phyloP scores from a whole-genome alignment of 1,140 invertebrate species.

The Micrasema longulum region DNA sequence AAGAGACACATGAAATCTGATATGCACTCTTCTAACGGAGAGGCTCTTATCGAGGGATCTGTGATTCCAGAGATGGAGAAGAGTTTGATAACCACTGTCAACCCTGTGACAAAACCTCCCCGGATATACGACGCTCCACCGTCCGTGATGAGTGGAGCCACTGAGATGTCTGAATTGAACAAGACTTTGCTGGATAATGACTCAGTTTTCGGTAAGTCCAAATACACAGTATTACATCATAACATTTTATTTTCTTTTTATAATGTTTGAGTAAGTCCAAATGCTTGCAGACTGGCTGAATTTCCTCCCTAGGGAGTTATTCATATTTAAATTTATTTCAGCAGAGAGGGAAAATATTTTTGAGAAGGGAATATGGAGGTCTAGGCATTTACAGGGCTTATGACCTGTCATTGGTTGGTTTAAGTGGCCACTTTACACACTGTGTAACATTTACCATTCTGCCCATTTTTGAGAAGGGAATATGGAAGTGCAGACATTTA shows the following conservation, averaged over 20 bases:
- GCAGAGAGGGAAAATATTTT: too few relatives aligned
- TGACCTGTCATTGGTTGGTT: too few relatives aligned
- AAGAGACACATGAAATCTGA: slow-evolving; percentile 70
- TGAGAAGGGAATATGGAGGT: too few relatives aligned
- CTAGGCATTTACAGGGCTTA: too few relatives aligned
- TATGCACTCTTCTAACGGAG: slow-evolving; percentile 71
- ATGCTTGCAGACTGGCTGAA: too few relatives aligned
- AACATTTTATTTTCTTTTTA: background rate
- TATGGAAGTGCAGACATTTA: too few relatives aligned
- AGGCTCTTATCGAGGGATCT: slow-evolving; percentile 67
- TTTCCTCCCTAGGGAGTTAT: too few relatives aligned
- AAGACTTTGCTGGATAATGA: slow-evolving; percentile 79
- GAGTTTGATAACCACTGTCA: slow-evolving; percentile 82
- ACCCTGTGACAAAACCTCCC: slow-evolving; percentile 84
- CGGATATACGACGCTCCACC: slow-evolving; percentile 77
- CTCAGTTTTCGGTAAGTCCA: slow-evolving; percentile 77
- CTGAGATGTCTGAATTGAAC: slow-evolving; percentile 83
- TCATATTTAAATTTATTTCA: too few relatives aligned
- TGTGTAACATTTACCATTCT: too few relatives aligned
- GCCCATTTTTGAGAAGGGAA: too few relatives aligned
- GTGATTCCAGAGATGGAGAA: slow-evolving; percentile 81
- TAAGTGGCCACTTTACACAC: too few relatives aligned
- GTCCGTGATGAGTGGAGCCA: slow-evolving; percentile 75
- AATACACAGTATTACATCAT: background rate
- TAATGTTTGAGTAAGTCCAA: too few relatives aligned